These are phyloP conservation scores for Austrofundulus limnaeus DNA, from an alignment of 2,113 vertebrate genomes.

Conservation along the genomic window DNA sequence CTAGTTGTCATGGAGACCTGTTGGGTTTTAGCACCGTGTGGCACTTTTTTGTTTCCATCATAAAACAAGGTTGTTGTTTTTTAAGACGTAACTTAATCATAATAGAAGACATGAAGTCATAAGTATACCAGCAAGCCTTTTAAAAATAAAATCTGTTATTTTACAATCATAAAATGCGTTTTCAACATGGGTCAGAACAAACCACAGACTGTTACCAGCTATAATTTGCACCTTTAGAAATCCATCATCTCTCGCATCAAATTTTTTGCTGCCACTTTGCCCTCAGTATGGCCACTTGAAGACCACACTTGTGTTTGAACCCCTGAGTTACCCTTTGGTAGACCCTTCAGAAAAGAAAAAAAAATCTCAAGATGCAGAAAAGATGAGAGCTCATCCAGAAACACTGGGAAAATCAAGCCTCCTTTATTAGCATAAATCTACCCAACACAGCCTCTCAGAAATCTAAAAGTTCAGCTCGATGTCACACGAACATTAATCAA, in stretches of 20 bases:
- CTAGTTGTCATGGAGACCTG: slow-evolving; percentile 35
- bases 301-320: slow-evolving; percentile 22
- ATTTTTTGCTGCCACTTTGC: not conserved
- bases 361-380: slow-evolving; percentile 20
- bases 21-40: slow-evolving; percentile 5
- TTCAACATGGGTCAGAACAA: not conserved
- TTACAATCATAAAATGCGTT: not conserved
- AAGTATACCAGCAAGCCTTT: not conserved
- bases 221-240: slow-evolving; percentile 8
- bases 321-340: slow-evolving; percentile 10
- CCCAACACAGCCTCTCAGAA: slow-evolving; percentile 28
- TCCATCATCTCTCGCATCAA: slow-evolving; percentile 26
- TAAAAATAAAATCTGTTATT: not conserved
- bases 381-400: slow-evolving; percentile 22
- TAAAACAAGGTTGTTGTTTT: not conserved
- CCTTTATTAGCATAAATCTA: slow-evolving; percentile 42
- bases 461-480: slow-evolving; percentile 40
- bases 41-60: slow-evolving; percentile 1
- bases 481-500: slow-evolving; percentile 45
- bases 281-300: slow-evolving; percentile 16
- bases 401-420: slow-evolving; percentile 30
- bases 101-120: not conserved
- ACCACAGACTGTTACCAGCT: not conserved
- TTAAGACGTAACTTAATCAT: not conserved
- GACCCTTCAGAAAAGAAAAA: slow-evolving; percentile 33